Evolutionary conservation across 2,888 invertebrate species (phyloP).

Genomic region (Electrophaes corylata): DNA sequence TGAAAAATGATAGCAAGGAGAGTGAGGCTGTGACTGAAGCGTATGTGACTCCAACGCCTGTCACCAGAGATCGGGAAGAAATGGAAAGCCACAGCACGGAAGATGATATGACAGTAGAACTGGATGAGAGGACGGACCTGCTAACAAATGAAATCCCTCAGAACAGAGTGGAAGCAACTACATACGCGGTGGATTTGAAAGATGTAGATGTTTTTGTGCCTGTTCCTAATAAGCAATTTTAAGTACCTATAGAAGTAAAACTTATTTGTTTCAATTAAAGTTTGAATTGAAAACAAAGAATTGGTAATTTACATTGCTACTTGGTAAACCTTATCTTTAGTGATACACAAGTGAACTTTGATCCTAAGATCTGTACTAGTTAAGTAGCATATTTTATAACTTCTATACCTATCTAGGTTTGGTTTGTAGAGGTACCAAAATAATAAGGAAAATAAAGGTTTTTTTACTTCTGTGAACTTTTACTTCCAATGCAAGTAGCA

Average conservation of each 20-base stretch:
- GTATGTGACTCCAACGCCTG: slow-evolving; percentile 32
- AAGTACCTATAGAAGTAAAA: no score
- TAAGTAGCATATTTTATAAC: not conserved
- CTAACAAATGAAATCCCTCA: slow-evolving; percentile 55
- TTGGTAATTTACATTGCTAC: not conserved
- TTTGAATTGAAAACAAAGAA: not conserved
- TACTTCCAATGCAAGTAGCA: no score
- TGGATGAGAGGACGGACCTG: slow-evolving; percentile 43
- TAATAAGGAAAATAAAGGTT: no score
- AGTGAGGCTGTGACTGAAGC: slow-evolving; percentile 31
- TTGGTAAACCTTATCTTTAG: not conserved
- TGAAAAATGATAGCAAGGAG: slow-evolving; percentile 40
- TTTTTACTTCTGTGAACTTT: no score
- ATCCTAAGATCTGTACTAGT: not conserved
- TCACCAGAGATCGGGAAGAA: slow-evolving; percentile 56
- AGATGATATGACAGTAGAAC: slow-evolving; percentile 42
- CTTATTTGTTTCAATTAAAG: not conserved
- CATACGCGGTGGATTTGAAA: slow-evolving; percentile 68
- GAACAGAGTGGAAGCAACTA: slow-evolving; percentile 61
- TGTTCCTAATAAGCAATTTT: slow-evolving; percentile 52
- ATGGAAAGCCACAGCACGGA: slow-evolving; percentile 43
- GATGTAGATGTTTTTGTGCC: slow-evolving; percentile 71
- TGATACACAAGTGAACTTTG: not conserved
- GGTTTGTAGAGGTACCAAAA: no score
- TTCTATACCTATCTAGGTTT: not conserved